These are phyloP conservation scores for Ellobium chinense DNA, from an alignment of 2,888 invertebrate species.

Conservation along the genomic window DNA sequence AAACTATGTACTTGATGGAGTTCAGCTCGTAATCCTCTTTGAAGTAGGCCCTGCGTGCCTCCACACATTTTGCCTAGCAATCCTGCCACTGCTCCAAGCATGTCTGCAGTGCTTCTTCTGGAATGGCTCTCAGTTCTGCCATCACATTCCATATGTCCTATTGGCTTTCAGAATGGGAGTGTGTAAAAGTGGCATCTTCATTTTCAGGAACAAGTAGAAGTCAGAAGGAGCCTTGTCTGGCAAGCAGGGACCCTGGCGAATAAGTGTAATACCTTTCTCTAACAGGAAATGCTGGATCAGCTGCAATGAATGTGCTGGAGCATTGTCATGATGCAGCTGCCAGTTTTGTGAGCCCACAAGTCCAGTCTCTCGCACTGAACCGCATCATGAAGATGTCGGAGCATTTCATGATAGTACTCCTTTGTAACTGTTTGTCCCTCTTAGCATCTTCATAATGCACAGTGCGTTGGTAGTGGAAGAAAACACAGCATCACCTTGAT, in stretches of 20 bases:
- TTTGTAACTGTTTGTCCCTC: background rate
- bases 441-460: no score
- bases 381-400: background rate
- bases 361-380: background rate
- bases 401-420: background rate
- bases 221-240: background rate
- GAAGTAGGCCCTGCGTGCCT: background rate
- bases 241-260: background rate
- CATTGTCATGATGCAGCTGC: background rate
- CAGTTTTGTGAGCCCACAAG: background rate
- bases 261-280: background rate
- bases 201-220: background rate
- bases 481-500: no score
- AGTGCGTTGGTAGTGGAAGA: no score
- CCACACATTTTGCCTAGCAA: background rate
- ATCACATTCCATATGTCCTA: background rate
- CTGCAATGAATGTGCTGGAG: background rate
- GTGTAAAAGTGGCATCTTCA: background rate
- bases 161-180: background rate
- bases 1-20: no score
- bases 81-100: background rate
- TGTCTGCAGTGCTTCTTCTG: no score
- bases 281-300: conserved; percentile 3
- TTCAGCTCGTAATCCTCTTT: no score
- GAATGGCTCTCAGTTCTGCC: background rate